phyloP scores from a whole-genome alignment of 2,113 vertebrate genomes.

The Chloropsis cyanopogon region DNA sequence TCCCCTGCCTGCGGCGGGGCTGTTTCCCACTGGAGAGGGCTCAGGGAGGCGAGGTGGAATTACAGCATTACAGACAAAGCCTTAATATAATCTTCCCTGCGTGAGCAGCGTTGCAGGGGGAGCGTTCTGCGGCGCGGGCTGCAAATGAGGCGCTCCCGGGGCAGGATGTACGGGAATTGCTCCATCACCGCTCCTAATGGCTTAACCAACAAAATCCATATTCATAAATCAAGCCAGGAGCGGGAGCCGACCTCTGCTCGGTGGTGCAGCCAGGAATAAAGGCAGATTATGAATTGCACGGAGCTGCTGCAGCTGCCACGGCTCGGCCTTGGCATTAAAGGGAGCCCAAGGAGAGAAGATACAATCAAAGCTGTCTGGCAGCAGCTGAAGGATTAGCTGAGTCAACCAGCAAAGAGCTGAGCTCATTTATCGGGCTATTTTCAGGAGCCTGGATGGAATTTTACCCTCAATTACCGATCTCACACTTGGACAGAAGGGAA shows the following conservation, averaged over 20 bases:
- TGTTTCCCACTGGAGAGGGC: background rate
- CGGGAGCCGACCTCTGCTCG: background rate
- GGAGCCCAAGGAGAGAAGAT: conserved; percentile 31
- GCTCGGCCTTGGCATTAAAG: background rate
- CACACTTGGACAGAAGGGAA: background rate
- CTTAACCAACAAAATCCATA: conserved; percentile 40
- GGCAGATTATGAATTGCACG: background rate
- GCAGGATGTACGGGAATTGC: background rate
- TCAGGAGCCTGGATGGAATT: background rate
- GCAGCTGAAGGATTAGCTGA: conserved; percentile 47
- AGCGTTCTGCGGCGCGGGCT: background rate
- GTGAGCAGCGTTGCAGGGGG: background rate
- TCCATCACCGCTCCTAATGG: conserved; percentile 38
- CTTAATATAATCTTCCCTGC: background rate
- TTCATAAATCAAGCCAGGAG: background rate
- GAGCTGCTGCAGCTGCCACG: conserved; percentile 3
- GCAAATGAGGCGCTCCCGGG: background rate
- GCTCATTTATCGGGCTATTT: conserved; percentile 30
- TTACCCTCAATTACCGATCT: conserved; percentile 20
- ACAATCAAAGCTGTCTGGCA: background rate
- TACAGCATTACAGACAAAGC: conserved; percentile 2
- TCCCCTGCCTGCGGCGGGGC: background rate
- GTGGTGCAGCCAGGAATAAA: background rate
- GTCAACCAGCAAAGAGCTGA: conserved; percentile 37
- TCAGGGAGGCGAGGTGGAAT: background rate